These are phyloP conservation scores for Perccottus glenii DNA, from an alignment of 2,113 vertebrate species.

Conservation along the genomic window DNA sequence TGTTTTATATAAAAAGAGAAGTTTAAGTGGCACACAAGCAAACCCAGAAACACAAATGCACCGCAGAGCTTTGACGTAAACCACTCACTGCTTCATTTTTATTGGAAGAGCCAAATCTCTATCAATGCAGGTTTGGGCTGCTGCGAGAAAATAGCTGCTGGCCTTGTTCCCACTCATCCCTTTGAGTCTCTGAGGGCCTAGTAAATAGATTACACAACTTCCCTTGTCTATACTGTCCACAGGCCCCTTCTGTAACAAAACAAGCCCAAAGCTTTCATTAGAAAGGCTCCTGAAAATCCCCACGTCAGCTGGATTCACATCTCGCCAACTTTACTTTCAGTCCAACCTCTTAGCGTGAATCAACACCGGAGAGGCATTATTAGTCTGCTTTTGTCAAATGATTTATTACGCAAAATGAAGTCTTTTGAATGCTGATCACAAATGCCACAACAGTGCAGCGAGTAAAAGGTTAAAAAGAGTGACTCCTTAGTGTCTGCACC, in stretches of 20 bases:
- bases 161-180: slow-evolving; percentile 68
- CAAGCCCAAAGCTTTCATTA: slow-evolving; percentile 41
- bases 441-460: too few species aligned
- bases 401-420: slow-evolving; percentile 13
- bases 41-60: slow-evolving; percentile 16
- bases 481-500: too few species aligned
- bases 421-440: not conserved
- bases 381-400: slow-evolving; percentile 17
- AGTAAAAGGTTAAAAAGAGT: too few species aligned
- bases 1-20: slow-evolving; percentile 27
- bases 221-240: slow-evolving; percentile 61
- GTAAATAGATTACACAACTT: slow-evolving; percentile 83
- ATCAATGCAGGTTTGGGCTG: slow-evolving; percentile 51
- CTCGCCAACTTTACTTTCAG: slow-evolving; percentile 33
- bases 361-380: slow-evolving; percentile 29
- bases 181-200: slow-evolving; percentile 66
- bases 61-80: slow-evolving; percentile 47
- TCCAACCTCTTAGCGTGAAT: slow-evolving; percentile 30
- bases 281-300: slow-evolving; percentile 66
- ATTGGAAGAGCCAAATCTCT: slow-evolving; percentile 58
- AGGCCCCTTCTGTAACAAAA: slow-evolving; percentile 34
- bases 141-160: slow-evolving; percentile 69
- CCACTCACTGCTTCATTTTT: slow-evolving; percentile 46
- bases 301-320: slow-evolving; percentile 51
- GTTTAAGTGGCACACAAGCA: slow-evolving; percentile 23